Evolutionary conservation across 37 sponge, comb jelly and placozoan genomes (phyloP), one percentile per base, ranked within the genome.

Genomic region (Spongia lamella): DNA sequence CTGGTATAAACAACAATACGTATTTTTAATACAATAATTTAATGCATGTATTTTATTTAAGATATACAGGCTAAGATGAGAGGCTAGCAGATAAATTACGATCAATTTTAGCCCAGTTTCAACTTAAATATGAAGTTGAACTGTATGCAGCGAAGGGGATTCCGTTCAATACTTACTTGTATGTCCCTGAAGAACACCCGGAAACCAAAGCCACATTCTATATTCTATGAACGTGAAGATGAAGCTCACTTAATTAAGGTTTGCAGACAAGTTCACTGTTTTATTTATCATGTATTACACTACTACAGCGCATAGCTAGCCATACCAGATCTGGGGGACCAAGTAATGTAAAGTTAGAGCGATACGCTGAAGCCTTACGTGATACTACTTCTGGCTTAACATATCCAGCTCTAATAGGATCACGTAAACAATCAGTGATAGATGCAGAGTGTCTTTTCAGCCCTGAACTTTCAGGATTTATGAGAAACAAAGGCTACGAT

Each of bases 201-300:
- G 22, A 22, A 66, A 34, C 22, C 15, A 36, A 36, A n/a, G 5
- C n/a, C 11, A 38, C 17, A 22, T 66, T 66, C n/a, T 38, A 66
- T 35, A 22, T 66, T 66, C n/a, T 38, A 66, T 66, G 67, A 66
- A 40, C 21, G 67, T 31, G 67, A 66, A 33, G 67, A 66, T 66
- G 37, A 66, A 13, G 39, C 22, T 66, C 67, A 66, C 5, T 7
- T 66, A 22, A 22, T 38, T 7, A 66, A 66, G 43, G 67, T 66
- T 9, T 2, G 1, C 2, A 17, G 9, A 6, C 2, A 35, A 38
- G 21, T 7, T 38, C 1, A 5, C 20, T 37, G 19, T 38, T 11
- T 22, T 5, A 7, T 24, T 30, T 3, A 11, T n/a, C 14, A 59
- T 59, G 20, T 11, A 59, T 17, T 59, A 29, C 21, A 17, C 11